A percentile compares a stretch with the other conserved stretches of the same genome.
phyloP scores from a whole-genome alignment of 2,888 invertebrate genomes.

The Celastrina argiolus region DNA sequence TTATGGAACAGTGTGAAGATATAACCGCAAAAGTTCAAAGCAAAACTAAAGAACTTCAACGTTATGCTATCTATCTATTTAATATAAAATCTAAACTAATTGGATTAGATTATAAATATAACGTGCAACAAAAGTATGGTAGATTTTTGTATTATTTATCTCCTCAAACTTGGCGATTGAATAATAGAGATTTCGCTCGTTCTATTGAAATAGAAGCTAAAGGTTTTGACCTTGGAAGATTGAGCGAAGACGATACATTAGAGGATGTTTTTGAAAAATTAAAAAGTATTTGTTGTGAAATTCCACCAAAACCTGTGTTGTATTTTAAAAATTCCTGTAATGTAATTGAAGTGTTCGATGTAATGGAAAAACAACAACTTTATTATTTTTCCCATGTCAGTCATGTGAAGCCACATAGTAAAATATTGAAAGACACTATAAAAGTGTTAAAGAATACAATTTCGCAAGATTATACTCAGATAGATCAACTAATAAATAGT shows the following conservation, averaged over 20 bases:
- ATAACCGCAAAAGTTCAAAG: conserved; percentile 58
- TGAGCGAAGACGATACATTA: conserved; percentile 60
- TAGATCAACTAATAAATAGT: conserved; percentile 46
- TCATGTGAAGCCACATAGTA: conserved; percentile 72
- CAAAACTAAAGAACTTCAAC: conserved; percentile 62
- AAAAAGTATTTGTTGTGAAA: conserved; percentile 58
- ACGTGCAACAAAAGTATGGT: conserved; percentile 80
- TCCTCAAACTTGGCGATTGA: conserved; percentile 77
- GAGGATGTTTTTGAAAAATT: conserved; percentile 64
- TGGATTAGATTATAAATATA: conserved; percentile 80
- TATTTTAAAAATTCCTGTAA: conserved; percentile 77
- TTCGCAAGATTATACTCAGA: conserved; percentile 45
- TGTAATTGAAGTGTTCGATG: conserved; percentile 75
- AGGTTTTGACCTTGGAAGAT: conserved; percentile 60
- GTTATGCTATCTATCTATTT: conserved; percentile 57
- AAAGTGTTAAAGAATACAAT: conserved; percentile 60
- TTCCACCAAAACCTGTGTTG: conserved; percentile 67
- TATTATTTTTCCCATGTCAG: conserved; percentile 80
- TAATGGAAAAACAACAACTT: conserved; percentile 80
- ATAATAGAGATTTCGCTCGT: conserved; percentile 69
- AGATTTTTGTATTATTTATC: conserved; percentile 83
- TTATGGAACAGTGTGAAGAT: conserved; percentile 69
- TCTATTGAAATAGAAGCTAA: conserved; percentile 66
- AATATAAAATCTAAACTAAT: conserved; percentile 68
- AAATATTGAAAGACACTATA: conserved; percentile 66